These are phyloP conservation scores for Globodera rostochiensis DNA, from an alignment of 1,140 invertebrate species.

Conservation along the genomic window DNA sequence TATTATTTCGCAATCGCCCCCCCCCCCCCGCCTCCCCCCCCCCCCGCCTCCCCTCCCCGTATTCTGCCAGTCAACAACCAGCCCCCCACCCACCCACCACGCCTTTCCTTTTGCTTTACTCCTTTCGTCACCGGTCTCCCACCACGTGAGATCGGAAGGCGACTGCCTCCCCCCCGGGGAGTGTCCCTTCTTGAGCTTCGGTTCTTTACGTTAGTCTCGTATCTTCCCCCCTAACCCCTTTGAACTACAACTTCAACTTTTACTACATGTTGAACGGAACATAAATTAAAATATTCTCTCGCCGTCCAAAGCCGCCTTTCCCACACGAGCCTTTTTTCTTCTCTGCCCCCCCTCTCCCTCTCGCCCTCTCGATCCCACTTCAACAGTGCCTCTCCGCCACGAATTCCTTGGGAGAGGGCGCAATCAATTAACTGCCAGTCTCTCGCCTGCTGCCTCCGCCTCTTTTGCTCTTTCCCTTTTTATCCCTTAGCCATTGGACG, in stretches of 20 bases:
- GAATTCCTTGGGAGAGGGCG: not conserved
- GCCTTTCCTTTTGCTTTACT: not conserved
- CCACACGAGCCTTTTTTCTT: not conserved
- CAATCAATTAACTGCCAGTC: conserved; percentile 15
- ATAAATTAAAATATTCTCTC: not conserved
- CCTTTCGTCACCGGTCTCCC: not conserved
- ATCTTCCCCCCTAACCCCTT: not conserved
- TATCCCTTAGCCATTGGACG: conserved; percentile 4
- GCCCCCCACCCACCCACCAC: too few species aligned
- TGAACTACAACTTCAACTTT: not conserved
- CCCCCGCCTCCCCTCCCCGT: too few species aligned
- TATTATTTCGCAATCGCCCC: not conserved
- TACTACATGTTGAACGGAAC: too few species aligned
- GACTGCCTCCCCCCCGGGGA: not conserved
- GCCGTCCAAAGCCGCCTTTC: not conserved
- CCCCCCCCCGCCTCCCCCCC: too few species aligned
- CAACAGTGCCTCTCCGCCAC: not conserved
- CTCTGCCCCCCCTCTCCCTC: not conserved
- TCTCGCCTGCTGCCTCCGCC: not conserved
- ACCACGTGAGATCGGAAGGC: not conserved
- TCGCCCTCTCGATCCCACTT: not conserved
- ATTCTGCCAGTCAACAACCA: not conserved
- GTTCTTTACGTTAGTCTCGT: not conserved
- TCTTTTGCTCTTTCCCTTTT: not conserved
- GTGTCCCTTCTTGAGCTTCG: not conserved